Percentiles rank a stretch among this genome's conserved stretches.
phyloP scores from a whole-genome alignment of 2,888 invertebrate species.

The Monopis laevigella region DNA sequence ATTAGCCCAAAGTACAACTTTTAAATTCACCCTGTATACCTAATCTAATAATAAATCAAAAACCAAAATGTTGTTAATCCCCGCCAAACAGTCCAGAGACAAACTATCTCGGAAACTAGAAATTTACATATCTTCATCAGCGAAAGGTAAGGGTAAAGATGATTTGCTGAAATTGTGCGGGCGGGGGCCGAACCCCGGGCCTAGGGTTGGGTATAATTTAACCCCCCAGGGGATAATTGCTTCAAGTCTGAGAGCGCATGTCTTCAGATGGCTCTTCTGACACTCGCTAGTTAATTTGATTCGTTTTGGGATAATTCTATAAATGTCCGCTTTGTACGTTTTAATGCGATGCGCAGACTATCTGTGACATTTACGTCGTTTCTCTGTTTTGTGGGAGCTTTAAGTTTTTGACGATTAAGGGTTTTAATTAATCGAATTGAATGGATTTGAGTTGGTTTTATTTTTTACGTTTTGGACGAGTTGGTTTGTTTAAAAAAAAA shows the following conservation, averaged over 20 bases:
- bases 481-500: too few species aligned
- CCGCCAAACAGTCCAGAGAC: conserved; percentile 21
- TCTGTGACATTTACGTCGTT: conserved; percentile 1
- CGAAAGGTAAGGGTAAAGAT: conserved; percentile 54
- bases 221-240: conserved; percentile 32
- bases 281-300: conserved; percentile 52
- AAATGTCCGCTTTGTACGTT: conserved; percentile 25
- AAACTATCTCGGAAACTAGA: conserved; percentile 34
- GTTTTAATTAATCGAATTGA: too few species aligned
- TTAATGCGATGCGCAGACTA: conserved; percentile 23
- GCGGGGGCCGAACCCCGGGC: conserved; percentile 15
- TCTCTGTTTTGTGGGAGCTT: background rate
- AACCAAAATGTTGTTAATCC: conserved; percentile 27
- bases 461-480: too few species aligned
- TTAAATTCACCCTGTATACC: too few species aligned
- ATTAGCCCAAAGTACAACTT: too few species aligned
- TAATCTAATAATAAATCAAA: background rate
- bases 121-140: conserved; percentile 61
- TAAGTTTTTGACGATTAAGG: too few species aligned
- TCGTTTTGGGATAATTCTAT: conserved; percentile 45
- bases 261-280: conserved; percentile 47
- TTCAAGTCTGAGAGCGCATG: conserved; percentile 40
- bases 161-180: conserved; percentile 47
- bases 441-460: too few species aligned
- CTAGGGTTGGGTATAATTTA: conserved; percentile 17